phyloP scores from a whole-genome alignment of 2,797 vertebrate species.

The Furcifer pardalis region DNA sequence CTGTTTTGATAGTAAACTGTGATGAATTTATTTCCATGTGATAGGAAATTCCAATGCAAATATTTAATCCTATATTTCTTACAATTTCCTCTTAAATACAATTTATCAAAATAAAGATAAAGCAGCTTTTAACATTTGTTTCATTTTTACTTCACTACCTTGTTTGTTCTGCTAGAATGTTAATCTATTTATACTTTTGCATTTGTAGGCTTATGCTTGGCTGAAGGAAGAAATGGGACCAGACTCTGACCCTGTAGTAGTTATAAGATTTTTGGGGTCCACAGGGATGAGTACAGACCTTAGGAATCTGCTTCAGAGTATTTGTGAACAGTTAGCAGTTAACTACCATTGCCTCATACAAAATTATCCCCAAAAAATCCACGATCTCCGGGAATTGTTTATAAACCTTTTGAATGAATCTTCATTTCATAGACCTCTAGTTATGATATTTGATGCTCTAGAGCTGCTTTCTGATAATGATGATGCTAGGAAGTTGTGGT shows the following conservation, averaged over 20 bases:
- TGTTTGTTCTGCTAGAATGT: not conserved
- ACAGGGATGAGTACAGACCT: constrained; percentile 91
- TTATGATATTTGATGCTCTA: constrained; percentile 93
- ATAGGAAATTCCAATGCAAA: not conserved
- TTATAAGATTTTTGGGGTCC: constrained; percentile 93
- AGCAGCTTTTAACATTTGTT: not conserved
- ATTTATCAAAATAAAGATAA: not conserved
- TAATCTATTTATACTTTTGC: constrained; percentile 61
- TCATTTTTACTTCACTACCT: not conserved
- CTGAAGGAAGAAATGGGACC: constrained; percentile 94
- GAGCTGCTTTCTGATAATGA: constrained; percentile 95
- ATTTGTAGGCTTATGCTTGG: constrained; percentile 92
- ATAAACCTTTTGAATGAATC: constrained; percentile 95
- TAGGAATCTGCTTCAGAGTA: constrained; percentile 91
- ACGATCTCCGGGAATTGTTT: constrained; percentile 94
- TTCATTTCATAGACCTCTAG: constrained; percentile 90
- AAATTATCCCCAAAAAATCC: constrained; percentile 94
- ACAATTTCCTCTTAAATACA: constrained; percentile 4
- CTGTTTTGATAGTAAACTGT: not conserved
- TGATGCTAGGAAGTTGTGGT: constrained; percentile 96
- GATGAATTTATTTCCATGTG: not conserved
- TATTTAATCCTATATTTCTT: not conserved
- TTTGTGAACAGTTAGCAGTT: constrained; percentile 95
- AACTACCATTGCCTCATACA: constrained; percentile 96
- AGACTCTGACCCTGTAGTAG: constrained; percentile 93